Evolutionary conservation across 2,797 vertebrate species (phyloP), one percentile per base, ranked within the genome.

Genomic region (Schizopygopsis malacanthus): DNA sequence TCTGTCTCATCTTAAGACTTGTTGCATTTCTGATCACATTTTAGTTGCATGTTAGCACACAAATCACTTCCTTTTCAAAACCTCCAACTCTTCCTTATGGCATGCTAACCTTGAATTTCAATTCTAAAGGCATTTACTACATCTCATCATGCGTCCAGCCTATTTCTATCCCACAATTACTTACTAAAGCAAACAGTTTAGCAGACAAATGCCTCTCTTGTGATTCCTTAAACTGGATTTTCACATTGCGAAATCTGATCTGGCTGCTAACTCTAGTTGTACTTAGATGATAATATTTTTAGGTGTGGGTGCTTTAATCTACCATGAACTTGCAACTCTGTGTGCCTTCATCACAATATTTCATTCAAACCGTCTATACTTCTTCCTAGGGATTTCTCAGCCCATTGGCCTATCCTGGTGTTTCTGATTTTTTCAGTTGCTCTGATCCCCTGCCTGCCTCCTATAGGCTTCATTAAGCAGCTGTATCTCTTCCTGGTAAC

Each of bases 401-500:
- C 43, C 52, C 22, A 61, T 33, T 52, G 37, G 28, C 43, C 9
- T 79, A 72, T 15, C 77, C 83, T 59, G 13, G 12, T 69, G 39
- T 79, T 61, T 81, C 69, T 43, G 25, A 1, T 41, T 41, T n/a
- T 41, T 22, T 93, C 89, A 94, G 78, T 95, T 92, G 11, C 92
- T 90, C 11, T 80, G 88, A 82, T 94, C 91, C 18, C 87, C 93
- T 6, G 95, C 95, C 81, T 95, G 94, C 91, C 95, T 97, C 84
- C 95, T 93, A 93, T 99, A 99, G 52, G 95, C 98, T 92, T 96
- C 95, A 54, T 99, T 99, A 85, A 99, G 93, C 89, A 98, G 89
- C 91, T 99, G 98, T 76, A 99, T 99, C 89, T 99, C 98, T 90
- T 99, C 98, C 52, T 93, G 96, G 92, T 99, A 96, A 4, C 98